A percentile compares a stretch with the other conserved stretches of the same genome.
These are phyloP conservation scores for Pristis pectinata DNA, from an alignment of 2,797 vertebrate species.

Conservation along the genomic window DNA sequence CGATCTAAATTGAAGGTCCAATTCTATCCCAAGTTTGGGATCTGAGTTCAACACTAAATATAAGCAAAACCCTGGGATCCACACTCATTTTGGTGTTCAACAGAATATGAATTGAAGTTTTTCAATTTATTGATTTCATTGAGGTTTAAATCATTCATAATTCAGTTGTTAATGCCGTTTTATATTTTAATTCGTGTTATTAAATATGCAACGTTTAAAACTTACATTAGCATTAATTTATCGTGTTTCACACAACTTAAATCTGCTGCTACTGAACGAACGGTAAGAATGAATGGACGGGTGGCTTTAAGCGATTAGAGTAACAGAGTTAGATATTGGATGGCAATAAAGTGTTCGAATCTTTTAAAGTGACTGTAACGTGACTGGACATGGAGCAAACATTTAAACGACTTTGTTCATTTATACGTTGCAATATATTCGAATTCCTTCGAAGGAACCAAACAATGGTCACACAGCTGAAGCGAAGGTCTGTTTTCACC, in stretches of 20 bases:
- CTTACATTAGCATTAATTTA: not conserved
- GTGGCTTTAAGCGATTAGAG: not conserved
- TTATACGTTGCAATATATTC: not conserved
- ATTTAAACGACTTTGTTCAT: not conserved
- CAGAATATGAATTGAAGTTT: not conserved
- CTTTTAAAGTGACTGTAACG: not conserved
- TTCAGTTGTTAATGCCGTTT: not conserved
- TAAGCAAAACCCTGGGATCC: not conserved
- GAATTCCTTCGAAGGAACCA: not conserved
- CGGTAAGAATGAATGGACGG: not conserved
- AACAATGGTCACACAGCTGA: not conserved
- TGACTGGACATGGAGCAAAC: not conserved
- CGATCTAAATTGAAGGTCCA: not conserved
- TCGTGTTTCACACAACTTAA: not conserved
- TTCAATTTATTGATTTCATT: not conserved
- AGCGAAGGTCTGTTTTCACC: not conserved
- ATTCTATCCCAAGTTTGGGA: not conserved
- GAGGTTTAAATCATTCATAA: not conserved
- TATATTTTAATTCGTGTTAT: not conserved
- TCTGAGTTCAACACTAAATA: not conserved
- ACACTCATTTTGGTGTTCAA: too few species aligned
- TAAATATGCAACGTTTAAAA: not conserved
- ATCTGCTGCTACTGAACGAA: constrained; percentile 21
- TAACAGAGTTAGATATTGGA: not conserved
- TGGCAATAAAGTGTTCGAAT: not conserved